These are phyloP conservation scores for Strix uralensis DNA, from an alignment of 2,113 vertebrate genomes.

Conservation along the genomic window DNA sequence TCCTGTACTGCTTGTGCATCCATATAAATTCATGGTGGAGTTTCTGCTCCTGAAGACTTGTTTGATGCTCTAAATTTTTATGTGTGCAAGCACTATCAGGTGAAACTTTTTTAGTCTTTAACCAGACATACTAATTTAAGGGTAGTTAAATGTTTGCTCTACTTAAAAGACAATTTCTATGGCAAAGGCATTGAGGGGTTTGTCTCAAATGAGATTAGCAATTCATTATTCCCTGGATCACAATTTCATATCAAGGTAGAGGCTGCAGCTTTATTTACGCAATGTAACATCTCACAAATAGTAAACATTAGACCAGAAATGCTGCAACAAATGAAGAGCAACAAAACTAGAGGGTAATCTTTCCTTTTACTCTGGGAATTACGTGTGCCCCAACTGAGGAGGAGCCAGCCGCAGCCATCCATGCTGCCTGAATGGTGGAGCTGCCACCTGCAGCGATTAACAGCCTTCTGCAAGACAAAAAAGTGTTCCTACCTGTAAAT, in stretches of 20 bases:
- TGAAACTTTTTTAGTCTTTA: background rate
- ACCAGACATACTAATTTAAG: background rate
- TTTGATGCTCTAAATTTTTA: background rate
- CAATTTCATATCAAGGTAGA: background rate
- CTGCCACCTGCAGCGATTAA: background rate
- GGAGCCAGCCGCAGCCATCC: background rate
- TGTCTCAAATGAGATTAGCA: background rate
- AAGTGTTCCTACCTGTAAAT: background rate
- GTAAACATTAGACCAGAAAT: background rate
- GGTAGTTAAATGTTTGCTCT: background rate
- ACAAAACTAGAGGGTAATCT: background rate
- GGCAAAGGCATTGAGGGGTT: background rate
- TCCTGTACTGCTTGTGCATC: background rate
- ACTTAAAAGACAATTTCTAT: background rate
- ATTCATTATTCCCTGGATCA: background rate
- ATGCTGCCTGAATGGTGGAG: background rate
- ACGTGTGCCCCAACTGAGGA: background rate
- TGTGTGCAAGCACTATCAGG: background rate
- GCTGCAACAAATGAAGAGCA: background rate
- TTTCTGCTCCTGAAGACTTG: constrained; percentile 31
- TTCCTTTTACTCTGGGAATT: background rate
- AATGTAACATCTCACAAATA: background rate
- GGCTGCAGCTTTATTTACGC: background rate
- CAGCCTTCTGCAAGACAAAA: background rate
- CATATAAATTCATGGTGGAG: background rate